phyloP scores from a whole-genome alignment of 2,113 vertebrate species.

The Sphaerodactylus townsendi region DNA sequence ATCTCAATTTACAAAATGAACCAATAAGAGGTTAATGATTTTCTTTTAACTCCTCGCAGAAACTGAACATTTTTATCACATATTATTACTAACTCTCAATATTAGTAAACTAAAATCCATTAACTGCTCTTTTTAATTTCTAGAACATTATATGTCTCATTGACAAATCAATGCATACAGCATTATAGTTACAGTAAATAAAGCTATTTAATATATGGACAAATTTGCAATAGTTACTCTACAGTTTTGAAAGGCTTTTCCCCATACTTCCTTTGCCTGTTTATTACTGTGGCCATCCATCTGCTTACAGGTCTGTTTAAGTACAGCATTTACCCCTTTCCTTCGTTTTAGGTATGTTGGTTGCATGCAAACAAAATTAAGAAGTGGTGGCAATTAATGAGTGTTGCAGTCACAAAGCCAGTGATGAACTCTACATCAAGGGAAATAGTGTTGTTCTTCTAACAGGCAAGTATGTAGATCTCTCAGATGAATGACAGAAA shows the following conservation, averaged over 20 bases:
- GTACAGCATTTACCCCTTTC: background rate
- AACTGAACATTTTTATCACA: constrained; percentile 38
- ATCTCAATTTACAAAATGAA: constrained; percentile 75
- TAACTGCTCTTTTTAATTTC: constrained; percentile 30
- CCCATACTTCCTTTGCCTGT: background rate
- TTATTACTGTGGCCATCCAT: background rate
- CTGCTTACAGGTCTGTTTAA: background rate
- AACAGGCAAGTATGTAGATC: no score
- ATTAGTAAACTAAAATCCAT: constrained; percentile 45
- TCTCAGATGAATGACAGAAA: no score
- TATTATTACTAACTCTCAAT: constrained; percentile 29
- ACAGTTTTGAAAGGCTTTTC: background rate
- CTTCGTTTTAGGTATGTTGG: background rate
- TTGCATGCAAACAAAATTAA: background rate
- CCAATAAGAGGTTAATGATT: constrained; percentile 62
- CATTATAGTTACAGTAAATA: constrained; percentile 20
- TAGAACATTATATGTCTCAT: background rate
- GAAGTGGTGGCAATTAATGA: background rate
- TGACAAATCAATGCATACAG: background rate
- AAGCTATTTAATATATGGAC: constrained; percentile 23
- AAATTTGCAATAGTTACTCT: background rate
- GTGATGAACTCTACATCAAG: no score
- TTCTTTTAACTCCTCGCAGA: constrained; percentile 58
- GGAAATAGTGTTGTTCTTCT: no score
- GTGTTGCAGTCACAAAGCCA: background rate